Percentiles rank a stretch among this genome's conserved stretches.
These are phyloP conservation scores for Austrolebias charrua DNA, from an alignment of 2,797 vertebrate species.

Conservation along the genomic window DNA sequence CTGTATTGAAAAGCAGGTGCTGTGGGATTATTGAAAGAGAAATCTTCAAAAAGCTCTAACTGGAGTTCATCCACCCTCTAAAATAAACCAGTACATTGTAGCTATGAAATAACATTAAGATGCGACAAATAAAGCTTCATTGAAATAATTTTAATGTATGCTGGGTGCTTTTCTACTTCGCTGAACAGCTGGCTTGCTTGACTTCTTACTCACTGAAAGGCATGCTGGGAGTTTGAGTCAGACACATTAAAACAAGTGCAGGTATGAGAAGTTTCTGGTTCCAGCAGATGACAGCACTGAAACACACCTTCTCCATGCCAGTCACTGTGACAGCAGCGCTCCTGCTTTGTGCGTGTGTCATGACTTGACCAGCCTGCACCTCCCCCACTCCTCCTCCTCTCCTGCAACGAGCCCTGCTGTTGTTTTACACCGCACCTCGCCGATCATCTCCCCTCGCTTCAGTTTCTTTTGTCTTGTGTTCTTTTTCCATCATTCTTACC, in stretches of 20 bases:
- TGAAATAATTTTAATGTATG: too few relatives aligned
- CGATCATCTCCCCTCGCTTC: conserved; percentile 4
- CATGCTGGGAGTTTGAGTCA: conserved; percentile 19
- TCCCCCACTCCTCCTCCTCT: conserved; percentile 38
- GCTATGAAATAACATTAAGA: too few relatives aligned
- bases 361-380: conserved; percentile 23
- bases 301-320: conserved; percentile 34
- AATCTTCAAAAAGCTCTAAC: not conserved
- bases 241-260: not conserved
- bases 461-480: conserved; percentile 4
- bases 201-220: conserved; percentile 43
- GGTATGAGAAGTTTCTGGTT: not conserved
- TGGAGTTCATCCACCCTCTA: too few relatives aligned
- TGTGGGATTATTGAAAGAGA: conserved; percentile 59
- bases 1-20: conserved; percentile 38
- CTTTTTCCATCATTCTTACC: conserved; percentile 20
- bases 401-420: conserved; percentile 30
- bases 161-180: conserved; percentile 8
- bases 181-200: conserved; percentile 28
- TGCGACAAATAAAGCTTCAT: too few relatives aligned
- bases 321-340: conserved; percentile 41
- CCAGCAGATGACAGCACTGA: not conserved
- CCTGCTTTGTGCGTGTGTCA: conserved; percentile 39
- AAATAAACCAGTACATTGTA: too few relatives aligned
- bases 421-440: conserved; percentile 19